These are phyloP conservation scores for Oscheius sp. DNA, from an alignment of 2,888 invertebrate genomes.

Conservation along the genomic window DNA sequence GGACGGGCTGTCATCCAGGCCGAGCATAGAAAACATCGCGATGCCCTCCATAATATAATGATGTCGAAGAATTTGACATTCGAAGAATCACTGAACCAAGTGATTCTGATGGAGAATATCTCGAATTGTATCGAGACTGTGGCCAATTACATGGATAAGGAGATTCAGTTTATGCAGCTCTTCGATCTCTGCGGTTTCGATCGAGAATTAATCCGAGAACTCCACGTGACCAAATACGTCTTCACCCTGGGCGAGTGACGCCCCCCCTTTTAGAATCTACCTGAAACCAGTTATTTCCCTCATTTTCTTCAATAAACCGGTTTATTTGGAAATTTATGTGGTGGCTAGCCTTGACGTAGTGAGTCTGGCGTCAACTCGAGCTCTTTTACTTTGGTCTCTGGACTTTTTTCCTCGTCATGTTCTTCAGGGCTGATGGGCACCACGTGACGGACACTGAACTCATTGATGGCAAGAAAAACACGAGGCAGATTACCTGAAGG, in stretches of 20 bases:
- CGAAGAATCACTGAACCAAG: constrained; percentile 25
- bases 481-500: constrained; percentile 41
- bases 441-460: constrained; percentile 37
- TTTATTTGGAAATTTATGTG: not conserved
- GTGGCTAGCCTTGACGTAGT: not conserved
- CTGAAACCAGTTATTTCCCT: constrained; percentile 2
- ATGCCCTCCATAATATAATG: constrained; percentile 23
- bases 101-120: constrained; percentile 30
- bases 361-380: not conserved
- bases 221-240: constrained; percentile 16
- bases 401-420: not conserved
- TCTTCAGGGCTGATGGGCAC: constrained; percentile 9
- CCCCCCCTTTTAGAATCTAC: not conserved
- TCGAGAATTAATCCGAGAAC: constrained; percentile 17
- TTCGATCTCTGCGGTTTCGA: constrained; percentile 17
- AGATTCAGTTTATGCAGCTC: constrained; percentile 28
- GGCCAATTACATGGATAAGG: constrained; percentile 35
- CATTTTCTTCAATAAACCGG: not conserved
- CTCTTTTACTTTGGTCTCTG: not conserved
- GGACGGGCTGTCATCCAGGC: constrained; percentile 15
- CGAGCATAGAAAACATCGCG: constrained; percentile 22
- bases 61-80: constrained; percentile 17
- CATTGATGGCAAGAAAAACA: not conserved
- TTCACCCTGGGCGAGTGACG: not conserved
- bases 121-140: constrained; percentile 24